These are phyloP conservation scores for Leptinotarsa juncta DNA, from an alignment of 2,888 invertebrate species.

Conservation along the genomic window DNA sequence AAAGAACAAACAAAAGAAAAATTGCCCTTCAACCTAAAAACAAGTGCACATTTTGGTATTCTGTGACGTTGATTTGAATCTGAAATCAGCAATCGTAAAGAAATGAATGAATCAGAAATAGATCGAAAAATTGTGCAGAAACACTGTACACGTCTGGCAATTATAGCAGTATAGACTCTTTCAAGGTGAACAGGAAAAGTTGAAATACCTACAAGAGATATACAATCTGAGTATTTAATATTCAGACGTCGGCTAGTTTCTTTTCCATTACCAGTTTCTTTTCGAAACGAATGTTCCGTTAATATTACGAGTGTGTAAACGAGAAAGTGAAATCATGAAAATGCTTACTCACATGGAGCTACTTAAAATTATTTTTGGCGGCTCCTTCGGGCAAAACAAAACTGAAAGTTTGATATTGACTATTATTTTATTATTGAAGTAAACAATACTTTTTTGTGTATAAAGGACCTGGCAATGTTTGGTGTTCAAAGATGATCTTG, in stretches of 20 bases:
- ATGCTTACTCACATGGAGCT: background rate
- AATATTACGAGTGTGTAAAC: background rate
- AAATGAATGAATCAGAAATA: constrained; percentile 37
- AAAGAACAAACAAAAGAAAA: too few relatives aligned
- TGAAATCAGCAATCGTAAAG: too few relatives aligned
- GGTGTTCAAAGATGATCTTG: too few relatives aligned
- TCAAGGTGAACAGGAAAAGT: constrained; percentile 59
- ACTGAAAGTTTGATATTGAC: background rate
- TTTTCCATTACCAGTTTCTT: constrained; percentile 4
- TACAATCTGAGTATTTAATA: constrained; percentile 30
- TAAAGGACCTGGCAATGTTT: too few relatives aligned
- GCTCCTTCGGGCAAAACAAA: background rate
- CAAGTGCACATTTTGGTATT: too few relatives aligned
- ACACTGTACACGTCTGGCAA: constrained; percentile 48
- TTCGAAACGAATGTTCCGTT: constrained; percentile 17
- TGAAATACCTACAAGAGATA: constrained; percentile 54
- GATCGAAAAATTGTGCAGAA: constrained; percentile 44
- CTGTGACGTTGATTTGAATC: too few relatives aligned
- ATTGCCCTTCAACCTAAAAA: too few relatives aligned
- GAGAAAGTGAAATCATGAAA: constrained; percentile 12
- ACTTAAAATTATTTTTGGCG: background rate
- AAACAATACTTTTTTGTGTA: too few relatives aligned
- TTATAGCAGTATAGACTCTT: constrained; percentile 45
- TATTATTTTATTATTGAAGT: too few relatives aligned
- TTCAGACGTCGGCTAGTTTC: constrained; percentile 22